phyloP scores from a whole-genome alignment of 1,140 invertebrate genomes.

The Oncopeltus fasciatus region DNA sequence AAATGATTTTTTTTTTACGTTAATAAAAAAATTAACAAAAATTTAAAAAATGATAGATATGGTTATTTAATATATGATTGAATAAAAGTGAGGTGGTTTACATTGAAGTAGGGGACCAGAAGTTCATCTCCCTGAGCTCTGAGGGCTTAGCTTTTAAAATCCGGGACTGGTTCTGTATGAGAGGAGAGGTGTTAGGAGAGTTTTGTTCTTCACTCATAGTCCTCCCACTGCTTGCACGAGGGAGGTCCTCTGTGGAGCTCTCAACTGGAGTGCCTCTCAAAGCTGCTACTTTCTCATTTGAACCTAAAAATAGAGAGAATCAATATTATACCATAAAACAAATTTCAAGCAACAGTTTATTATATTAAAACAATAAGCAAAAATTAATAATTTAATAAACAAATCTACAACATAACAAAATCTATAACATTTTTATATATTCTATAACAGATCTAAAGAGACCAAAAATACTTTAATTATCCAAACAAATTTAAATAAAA shows the following conservation, averaged over 20 bases:
- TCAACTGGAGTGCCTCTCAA: neutral
- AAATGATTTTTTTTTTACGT: neutral
- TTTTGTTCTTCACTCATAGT: neutral
- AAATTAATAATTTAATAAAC: no score
- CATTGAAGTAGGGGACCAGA: slow-evolving; percentile 70
- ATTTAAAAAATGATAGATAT: neutral
- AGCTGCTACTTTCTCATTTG: neutral
- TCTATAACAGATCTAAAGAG: no score
- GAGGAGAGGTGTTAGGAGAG: neutral
- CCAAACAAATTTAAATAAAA: no score
- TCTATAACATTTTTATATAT: no score
- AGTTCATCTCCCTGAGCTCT: slow-evolving; percentile 65
- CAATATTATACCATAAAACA: no score
- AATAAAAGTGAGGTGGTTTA: slow-evolving; percentile 27
- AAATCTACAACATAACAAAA: no score
- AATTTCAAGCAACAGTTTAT: no score
- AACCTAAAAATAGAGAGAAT: neutral
- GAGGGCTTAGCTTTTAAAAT: slow-evolving; percentile 43
- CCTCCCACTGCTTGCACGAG: neutral
- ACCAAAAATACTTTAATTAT: no score
- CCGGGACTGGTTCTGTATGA: neutral
- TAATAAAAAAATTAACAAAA: neutral
- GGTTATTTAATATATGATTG: neutral
- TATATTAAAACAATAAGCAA: no score
- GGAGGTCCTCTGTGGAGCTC: neutral